Conservation (phyloP, 1,140 invertebrate genomes). For the Sitophilus oryzae region DNA sequence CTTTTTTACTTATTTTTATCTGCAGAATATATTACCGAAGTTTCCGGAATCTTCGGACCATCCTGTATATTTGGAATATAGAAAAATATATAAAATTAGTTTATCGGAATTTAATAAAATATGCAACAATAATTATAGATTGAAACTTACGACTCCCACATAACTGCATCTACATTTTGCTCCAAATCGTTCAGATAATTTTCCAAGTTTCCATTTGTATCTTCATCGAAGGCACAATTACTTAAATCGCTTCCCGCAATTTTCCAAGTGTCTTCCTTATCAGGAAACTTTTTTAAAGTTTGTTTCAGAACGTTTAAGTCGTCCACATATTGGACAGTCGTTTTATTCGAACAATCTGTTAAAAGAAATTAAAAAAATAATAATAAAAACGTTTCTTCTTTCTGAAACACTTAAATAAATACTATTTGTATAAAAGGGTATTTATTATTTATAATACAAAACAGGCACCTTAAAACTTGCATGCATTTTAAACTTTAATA, state of each 20-base stretch:
- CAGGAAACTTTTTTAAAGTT: constrained; percentile 52
- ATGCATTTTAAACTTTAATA: too few relatives aligned
- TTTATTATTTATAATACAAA: too few relatives aligned
- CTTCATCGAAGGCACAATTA: constrained; percentile 42
- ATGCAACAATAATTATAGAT: background rate
- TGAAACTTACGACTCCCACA: constrained; percentile 57
- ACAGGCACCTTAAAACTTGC: too few relatives aligned
- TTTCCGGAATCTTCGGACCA: too few relatives aligned
- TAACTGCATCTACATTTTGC: constrained; percentile 51
- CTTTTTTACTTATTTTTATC: too few relatives aligned
- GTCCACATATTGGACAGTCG: constrained; percentile 47
- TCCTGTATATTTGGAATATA: too few relatives aligned
- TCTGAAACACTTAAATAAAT: too few relatives aligned
- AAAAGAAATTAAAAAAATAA: background rate
- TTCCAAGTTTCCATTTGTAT: constrained; percentile 34
- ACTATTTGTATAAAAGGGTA: too few relatives aligned
- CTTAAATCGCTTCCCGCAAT: constrained; percentile 49
- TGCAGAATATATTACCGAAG: too few relatives aligned
- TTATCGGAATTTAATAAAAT: background rate
- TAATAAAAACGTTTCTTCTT: too few relatives aligned
- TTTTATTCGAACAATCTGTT: constrained; percentile 48
- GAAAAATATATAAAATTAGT: too few relatives aligned
- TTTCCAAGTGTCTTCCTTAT: constrained; percentile 43
- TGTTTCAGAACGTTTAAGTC: constrained; percentile 53
- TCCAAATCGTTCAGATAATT: constrained; percentile 51